Conservation (phyloP, 2,113 vertebrate species). For the Atlantisia rogersi region DNA sequence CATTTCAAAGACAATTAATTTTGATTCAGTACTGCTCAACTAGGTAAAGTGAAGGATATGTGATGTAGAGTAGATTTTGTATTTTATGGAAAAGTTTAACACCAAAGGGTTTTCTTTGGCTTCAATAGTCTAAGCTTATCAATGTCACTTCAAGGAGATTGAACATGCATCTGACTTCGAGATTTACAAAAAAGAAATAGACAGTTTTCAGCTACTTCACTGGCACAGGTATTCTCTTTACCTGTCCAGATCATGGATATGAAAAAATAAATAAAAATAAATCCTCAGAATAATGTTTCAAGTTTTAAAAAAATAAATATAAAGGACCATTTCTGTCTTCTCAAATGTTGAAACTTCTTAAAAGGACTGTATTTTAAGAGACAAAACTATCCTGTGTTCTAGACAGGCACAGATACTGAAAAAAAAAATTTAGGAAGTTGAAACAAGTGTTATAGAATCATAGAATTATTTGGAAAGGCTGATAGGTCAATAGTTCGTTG, state of each 20-base stretch:
- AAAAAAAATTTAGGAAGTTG: not conserved
- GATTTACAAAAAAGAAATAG: not conserved
- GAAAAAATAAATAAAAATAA: not conserved
- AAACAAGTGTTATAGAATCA: not conserved
- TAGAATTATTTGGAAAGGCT: too few species aligned
- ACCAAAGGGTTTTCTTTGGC: not conserved
- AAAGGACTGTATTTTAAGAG: not conserved
- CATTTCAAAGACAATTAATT: conserved; percentile 45
- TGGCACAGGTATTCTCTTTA: not conserved
- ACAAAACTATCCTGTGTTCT: not conserved
- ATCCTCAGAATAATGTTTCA: not conserved
- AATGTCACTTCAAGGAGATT: conserved; percentile 29
- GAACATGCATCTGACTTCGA: not conserved
- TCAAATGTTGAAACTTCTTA: not conserved
- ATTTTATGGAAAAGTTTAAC: conserved; percentile 30
- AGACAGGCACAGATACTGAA: not conserved
- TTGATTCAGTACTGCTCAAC: conserved; percentile 10
- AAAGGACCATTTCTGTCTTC: not conserved
- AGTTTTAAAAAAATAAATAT: not conserved
- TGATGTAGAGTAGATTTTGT: not conserved
- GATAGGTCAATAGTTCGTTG: too few species aligned
- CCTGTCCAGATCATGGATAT: not conserved
- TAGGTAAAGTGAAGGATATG: not conserved
- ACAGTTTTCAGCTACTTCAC: not conserved
- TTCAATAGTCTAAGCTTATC: not conserved